Evolutionary conservation across 1,140 invertebrate species (phyloP), one percentile per base, ranked within the genome.

Genomic region (Delia radicum): DNA sequence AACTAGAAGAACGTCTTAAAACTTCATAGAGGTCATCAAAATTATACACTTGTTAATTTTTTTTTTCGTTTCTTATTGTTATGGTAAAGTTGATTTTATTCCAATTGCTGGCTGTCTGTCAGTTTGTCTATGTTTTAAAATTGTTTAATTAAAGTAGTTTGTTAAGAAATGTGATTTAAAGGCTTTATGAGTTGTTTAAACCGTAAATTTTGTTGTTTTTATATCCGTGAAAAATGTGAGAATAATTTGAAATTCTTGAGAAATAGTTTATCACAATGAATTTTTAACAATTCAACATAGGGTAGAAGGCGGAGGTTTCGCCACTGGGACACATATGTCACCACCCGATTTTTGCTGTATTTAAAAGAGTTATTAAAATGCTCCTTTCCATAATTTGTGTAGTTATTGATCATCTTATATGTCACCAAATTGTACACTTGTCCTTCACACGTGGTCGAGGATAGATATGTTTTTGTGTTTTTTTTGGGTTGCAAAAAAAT

Each of bases 41-140:
- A 67, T 67, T 67, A 67, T 31, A 67, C 63, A 29, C 63, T 67
- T 67, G 63, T 67, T 31, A 31, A 31, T 28, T 29, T 65, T 29
- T 67, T 18, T 55, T 18, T 37, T 2, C 1, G 1, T 37, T 37
- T 37, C 13, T 37, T 37, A 7, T 37, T 37, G 8, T 37, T 37
- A 37, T 10, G 33, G 8, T 37, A 37, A 37, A 3, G 33, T 37
- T 37, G 33, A 10, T 37, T 37, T 37, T 2, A 13, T 37, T 37
- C 8, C 13, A 2, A 37, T 13, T 37, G 13, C 13, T 37, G 33
- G 8, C 3, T 55, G 5, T 21, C 48, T 55, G 8, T 18, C n/a
- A 21, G 8, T 15, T 33, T 65, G 1, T 27, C 18, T 24, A 33
- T n/a, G 3, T 67, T 3, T 6, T 13, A 27, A 65, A 65, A 65